A percentile compares a stretch with the other conserved stretches of the same genome.
These are phyloP conservation scores for Eulemur rufifrons DNA, from an alignment of 2,113 vertebrate species.

Conservation along the genomic window DNA sequence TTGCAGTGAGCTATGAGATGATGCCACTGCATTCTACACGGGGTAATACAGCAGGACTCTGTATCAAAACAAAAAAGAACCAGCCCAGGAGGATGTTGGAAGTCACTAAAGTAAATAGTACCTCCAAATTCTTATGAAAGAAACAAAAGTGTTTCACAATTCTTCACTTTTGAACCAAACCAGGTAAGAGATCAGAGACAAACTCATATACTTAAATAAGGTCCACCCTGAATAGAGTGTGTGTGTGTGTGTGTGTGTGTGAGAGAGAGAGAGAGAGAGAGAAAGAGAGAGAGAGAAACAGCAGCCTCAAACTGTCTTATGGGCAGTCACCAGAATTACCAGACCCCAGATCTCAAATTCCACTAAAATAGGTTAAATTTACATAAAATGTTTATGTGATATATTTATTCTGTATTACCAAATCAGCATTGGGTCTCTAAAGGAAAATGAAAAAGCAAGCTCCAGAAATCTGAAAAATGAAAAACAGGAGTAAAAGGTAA, in stretches of 20 bases:
- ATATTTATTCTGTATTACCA: slow-evolving; percentile 1
- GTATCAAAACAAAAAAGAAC: background rate
- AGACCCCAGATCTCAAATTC: background rate
- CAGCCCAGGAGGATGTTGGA: background rate
- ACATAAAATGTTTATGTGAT: background rate
- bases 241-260: background rate
- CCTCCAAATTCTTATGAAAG: background rate
- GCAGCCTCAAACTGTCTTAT: background rate
- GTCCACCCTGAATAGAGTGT: background rate
- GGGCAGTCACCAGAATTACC: background rate
- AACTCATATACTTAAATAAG: slow-evolving; percentile 5
- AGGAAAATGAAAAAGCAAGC: background rate
- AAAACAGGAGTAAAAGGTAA: background rate
- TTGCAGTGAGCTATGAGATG: no score
- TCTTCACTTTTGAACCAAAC: background rate
- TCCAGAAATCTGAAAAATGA: background rate
- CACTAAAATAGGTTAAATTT: slow-evolving; percentile 1
- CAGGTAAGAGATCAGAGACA: background rate
- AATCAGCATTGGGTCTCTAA: background rate
- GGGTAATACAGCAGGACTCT: no score
- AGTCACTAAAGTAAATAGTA: background rate
- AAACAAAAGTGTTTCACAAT: background rate
- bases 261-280: no score
- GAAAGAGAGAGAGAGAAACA: background rate
- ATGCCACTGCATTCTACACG: no score